Evolutionary conservation across 2,888 invertebrate species (phyloP), one percentile per base, ranked within the genome.

Genomic region (Lasioglossum villosulum): DNA sequence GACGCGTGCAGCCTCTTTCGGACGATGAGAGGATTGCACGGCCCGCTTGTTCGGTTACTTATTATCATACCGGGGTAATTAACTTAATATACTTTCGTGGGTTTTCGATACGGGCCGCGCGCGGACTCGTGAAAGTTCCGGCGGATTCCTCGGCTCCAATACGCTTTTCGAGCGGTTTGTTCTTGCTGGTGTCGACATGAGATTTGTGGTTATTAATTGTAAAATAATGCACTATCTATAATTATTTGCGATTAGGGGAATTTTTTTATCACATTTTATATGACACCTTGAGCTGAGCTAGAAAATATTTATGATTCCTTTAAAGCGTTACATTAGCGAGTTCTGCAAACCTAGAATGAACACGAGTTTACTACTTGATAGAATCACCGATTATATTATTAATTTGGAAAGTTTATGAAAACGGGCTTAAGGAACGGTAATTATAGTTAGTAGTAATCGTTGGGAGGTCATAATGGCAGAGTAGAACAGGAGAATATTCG

Each of bases 1-100:
- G 59, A 16, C 12, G 27, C 4, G 48, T 23, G 30, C 48, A 45
- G 76, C 56, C 76, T 76, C 80, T 70, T 80, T n/a, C 27, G 34
- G 56, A 2, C 66, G 66, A 14, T 39, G 27, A 42, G 14, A n/a
- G 48, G 10, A 3, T n/a, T 52, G 23, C 52, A 52, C 23, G 23
- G 52, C 52, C 52, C 45, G 37, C 30, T 66, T 30, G 10, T 76
- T 52, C 48, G 30, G 34, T 23, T 66, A 66, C 34, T 66, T 34
- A 66, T 66, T 23, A 74, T 74, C 48, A 30, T 52, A 48, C 45
- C 48, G 73, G 45, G 30, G 73, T 48, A 34, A 30, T 73, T 48
- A 30, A n/a, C 48, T 42, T 42, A 30, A 30, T 45, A 27, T 42
- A 48, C 73, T 74, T 19, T 45, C 73, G 42, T 48, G 23, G 42